Percentiles rank a stretch among this genome's conserved stretches.
Conservation (phyloP, 2,888 invertebrate species). For the Apomyelois bistriatella region DNA sequence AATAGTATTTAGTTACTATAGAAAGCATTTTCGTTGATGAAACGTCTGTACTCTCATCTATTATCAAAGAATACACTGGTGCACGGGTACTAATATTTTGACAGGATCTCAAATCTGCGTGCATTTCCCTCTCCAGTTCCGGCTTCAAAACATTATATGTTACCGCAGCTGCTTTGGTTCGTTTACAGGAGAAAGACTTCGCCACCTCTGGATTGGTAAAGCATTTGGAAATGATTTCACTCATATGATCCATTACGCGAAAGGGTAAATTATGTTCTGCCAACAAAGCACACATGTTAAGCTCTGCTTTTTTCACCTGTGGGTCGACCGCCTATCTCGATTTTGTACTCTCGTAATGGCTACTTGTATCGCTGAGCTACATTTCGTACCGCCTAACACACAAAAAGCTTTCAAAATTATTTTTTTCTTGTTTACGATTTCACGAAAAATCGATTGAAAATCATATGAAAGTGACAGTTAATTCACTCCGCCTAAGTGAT, state of each 20-base stretch:
- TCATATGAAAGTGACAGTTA: too few relatives aligned
- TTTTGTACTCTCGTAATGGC: too few relatives aligned
- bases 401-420: too few relatives aligned
- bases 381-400: too few relatives aligned
- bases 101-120: neutral
- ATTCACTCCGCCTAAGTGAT: too few relatives aligned
- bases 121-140: neutral
- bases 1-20: constrained; percentile 19
- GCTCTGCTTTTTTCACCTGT: neutral
- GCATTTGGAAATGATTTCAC: neutral
- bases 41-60: constrained; percentile 20
- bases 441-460: too few relatives aligned
- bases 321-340: too few relatives aligned
- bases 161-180: neutral
- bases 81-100: neutral
- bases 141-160: neutral
- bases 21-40: constrained; percentile 16
- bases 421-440: too few relatives aligned
- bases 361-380: too few relatives aligned
- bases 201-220: neutral
- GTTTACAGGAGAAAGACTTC: neutral
- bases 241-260: neutral
- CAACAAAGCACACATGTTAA: neutral
- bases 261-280: neutral
- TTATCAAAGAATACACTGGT: constrained; percentile 12